Evolutionary conservation across 1,140 invertebrate genomes (phyloP).

Genomic region (Pseudomyrmex flavicornis): DNA sequence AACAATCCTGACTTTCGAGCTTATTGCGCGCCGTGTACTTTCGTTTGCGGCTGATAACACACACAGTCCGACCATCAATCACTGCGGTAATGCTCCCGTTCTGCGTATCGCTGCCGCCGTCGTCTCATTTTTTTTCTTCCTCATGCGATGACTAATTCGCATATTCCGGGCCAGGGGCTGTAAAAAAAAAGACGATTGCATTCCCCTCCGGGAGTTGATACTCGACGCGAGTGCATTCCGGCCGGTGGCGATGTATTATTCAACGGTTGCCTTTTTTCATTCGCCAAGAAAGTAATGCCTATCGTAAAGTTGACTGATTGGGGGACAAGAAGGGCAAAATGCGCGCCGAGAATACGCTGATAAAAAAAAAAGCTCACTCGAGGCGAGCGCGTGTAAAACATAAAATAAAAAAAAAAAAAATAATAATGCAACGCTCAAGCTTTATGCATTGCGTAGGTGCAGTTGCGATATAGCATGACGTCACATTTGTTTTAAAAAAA

Average conservation of each 20-base stretch:
- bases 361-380: slow-evolving; percentile 33
- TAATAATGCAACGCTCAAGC: background rate
- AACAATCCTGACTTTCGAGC: slow-evolving; percentile 14
- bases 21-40: slow-evolving; percentile 15
- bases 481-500: slow-evolving; percentile 14
- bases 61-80: slow-evolving; percentile 40
- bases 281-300: slow-evolving; percentile 43
- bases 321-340: slow-evolving; percentile 15
- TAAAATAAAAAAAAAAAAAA: slow-evolving; percentile 1
- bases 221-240: slow-evolving; percentile 53
- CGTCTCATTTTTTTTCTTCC: background rate
- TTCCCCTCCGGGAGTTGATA: slow-evolving; percentile 59
- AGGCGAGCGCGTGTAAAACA: background rate
- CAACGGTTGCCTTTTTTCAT: slow-evolving; percentile 49
- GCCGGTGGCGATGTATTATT: slow-evolving; percentile 68
- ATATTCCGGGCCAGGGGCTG: slow-evolving; percentile 14
- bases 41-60: slow-evolving; percentile 49
- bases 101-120: slow-evolving; percentile 48
- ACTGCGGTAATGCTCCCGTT: slow-evolving; percentile 36
- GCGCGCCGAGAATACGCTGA: slow-evolving; percentile 18
- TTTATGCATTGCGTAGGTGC: slow-evolving; percentile 43
- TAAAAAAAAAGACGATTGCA: slow-evolving; percentile 63
- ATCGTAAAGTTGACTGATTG: slow-evolving; percentile 67
- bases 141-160: slow-evolving; percentile 67
- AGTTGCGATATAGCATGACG: slow-evolving; percentile 6